Percentiles rank a stretch among this genome's conserved stretches.
Evolutionary conservation across 2,888 invertebrate species (phyloP).

Genomic region (Sabatieria punctata): DNA sequence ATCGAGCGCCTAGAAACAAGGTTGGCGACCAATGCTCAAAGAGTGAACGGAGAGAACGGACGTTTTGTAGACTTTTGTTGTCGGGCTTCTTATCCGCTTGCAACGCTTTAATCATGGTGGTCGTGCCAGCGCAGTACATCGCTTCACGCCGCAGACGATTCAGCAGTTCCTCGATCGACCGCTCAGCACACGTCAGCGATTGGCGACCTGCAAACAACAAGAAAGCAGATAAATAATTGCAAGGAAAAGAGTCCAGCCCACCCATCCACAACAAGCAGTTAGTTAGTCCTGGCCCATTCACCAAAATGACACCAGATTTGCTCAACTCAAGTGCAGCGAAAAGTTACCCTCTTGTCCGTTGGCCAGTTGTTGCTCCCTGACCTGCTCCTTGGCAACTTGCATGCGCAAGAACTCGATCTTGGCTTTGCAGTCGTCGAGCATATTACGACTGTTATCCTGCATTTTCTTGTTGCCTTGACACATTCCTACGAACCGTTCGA

Average conservation of each 20-base stretch:
- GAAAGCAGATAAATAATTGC: too few relatives aligned
- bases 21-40: conserved; percentile 28
- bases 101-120: conserved; percentile 84
- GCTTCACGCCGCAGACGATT: conserved; percentile 87
- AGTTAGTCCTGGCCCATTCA: too few relatives aligned
- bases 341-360: background rate
- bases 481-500: conserved; percentile 22
- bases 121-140: conserved; percentile 91
- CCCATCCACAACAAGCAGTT: too few relatives aligned
- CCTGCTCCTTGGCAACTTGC: conserved; percentile 62
- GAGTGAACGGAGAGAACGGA: conserved; percentile 51
- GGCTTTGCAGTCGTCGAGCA: conserved; percentile 74
- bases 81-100: conserved; percentile 54
- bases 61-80: conserved; percentile 67
- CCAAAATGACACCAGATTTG: too few relatives aligned
- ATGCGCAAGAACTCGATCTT: conserved; percentile 94
- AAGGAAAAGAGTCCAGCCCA: too few relatives aligned
- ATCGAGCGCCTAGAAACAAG: conserved; percentile 56
- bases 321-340: background rate
- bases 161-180: conserved; percentile 79
- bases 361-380: conserved; percentile 6
- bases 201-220: too few relatives aligned
- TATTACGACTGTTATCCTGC: conserved; percentile 81
- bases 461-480: conserved; percentile 66
- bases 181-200: conserved; percentile 45